Evolutionary conservation across 2,797 vertebrate genomes (phyloP).

Genomic region (Sebastes matsubarae): DNA sequence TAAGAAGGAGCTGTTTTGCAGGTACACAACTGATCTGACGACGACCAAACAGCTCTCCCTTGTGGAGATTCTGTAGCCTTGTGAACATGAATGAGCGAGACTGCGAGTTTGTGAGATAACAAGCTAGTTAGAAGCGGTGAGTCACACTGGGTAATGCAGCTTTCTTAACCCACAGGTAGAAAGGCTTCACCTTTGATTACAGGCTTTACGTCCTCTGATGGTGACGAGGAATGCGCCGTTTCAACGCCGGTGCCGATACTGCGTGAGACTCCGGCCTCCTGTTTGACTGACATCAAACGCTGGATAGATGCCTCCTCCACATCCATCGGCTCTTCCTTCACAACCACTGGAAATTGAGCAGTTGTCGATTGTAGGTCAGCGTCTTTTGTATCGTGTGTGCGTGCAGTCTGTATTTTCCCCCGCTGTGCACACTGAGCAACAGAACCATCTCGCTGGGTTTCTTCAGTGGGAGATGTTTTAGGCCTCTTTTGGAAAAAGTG

Average conservation of each 20-base stretch:
- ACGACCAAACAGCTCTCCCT: not conserved
- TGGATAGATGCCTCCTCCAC: conserved; percentile 2
- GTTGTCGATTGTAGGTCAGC: conserved; percentile 8
- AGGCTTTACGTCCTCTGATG: conserved; percentile 74
- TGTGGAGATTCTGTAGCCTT: not conserved
- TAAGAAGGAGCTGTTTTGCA: not conserved
- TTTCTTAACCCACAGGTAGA: not conserved
- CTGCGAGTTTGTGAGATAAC: not conserved
- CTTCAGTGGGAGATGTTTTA: conserved; percentile 24
- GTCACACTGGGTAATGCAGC: not conserved
- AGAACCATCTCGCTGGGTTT: not conserved
- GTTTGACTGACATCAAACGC: conserved; percentile 37
- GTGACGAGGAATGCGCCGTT: conserved; percentile 76
- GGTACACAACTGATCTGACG: not conserved
- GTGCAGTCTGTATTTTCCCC: not conserved
- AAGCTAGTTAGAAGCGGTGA: not conserved
- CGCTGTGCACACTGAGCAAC: not conserved
- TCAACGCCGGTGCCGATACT: not conserved
- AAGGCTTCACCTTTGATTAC: conserved; percentile 84
- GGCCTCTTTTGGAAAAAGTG: conserved; percentile 79
- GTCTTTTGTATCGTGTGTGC: not conserved
- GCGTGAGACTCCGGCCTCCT: conserved; percentile 6
- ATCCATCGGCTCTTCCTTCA: conserved; percentile 75
- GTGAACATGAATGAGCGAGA: not conserved
- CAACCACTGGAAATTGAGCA: not conserved